Percentiles rank a stretch among this genome's conserved stretches.
These are phyloP conservation scores for Nasonia oneida DNA, from an alignment of 2,888 invertebrate genomes.

Conservation along the genomic window DNA sequence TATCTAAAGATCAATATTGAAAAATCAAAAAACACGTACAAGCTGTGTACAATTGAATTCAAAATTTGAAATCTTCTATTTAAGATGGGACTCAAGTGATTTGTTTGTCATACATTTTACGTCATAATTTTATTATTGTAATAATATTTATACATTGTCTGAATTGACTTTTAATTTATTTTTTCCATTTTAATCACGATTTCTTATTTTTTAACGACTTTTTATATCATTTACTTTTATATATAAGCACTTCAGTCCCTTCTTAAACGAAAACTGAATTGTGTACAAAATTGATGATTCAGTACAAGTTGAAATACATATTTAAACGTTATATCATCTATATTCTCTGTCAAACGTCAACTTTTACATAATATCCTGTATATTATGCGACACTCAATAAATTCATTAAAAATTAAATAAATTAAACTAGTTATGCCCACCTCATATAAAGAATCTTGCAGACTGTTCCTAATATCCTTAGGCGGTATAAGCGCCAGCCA, in stretches of 20 bases:
- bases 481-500: constrained; percentile 76
- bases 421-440: constrained; percentile 63
- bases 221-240: too few relatives aligned
- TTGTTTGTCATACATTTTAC: not conserved
- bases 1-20: not conserved
- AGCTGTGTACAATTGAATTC: too few relatives aligned
- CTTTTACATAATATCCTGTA: constrained; percentile 46
- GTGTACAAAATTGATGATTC: constrained; percentile 16
- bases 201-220: too few relatives aligned
- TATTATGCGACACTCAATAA: constrained; percentile 3
- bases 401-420: not conserved
- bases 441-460: constrained; percentile 74
- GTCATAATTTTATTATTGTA: too few relatives aligned
- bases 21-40: not conserved
- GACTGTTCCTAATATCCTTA: constrained; percentile 72
- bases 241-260: too few relatives aligned
- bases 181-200: too few relatives aligned
- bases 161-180: too few relatives aligned
- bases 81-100: too few relatives aligned
- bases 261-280: not conserved
- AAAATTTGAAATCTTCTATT: too few relatives aligned
- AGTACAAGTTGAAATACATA: not conserved
- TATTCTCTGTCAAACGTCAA: constrained; percentile 1
- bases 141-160: too few relatives aligned
- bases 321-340: not conserved